Percentiles rank a stretch among this genome's conserved stretches.
Evolutionary conservation across 1,140 invertebrate species (phyloP).

Genomic region (Aphis gossypii): DNA sequence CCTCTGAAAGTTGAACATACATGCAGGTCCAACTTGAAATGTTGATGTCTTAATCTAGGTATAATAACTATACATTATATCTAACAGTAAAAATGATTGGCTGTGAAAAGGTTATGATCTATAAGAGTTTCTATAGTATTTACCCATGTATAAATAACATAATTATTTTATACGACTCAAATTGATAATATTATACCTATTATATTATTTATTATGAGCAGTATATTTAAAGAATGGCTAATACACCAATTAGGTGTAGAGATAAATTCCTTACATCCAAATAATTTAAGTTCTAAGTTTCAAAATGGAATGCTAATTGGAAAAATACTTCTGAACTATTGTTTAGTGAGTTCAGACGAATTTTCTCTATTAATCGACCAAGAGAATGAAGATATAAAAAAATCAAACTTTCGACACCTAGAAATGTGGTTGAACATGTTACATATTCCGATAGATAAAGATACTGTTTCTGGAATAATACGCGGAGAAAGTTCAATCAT

Average conservation of each 20-base stretch:
- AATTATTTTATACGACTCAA: not conserved
- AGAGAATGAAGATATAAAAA: conserved; percentile 3
- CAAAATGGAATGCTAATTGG: conserved; percentile 42
- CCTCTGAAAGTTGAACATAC: no score
- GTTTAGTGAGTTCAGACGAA: not conserved
- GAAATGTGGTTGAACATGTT: not conserved
- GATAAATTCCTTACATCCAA: not conserved
- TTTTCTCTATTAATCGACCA: not conserved
- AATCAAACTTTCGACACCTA: not conserved
- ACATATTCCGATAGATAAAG: conserved; percentile 18
- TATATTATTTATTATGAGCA: conserved; percentile 5
- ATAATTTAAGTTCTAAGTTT: conserved; percentile 23
- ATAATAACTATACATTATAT: not conserved
- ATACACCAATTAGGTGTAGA: conserved; percentile 30
- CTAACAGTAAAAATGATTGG: not conserved
- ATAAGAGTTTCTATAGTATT: not conserved
- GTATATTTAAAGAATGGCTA: conserved; percentile 37
- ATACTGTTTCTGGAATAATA: conserved; percentile 8
- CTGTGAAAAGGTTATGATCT: not conserved
- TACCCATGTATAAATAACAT: not conserved
- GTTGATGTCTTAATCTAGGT: not conserved
- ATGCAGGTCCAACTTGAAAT: not conserved
- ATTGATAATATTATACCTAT: not conserved
- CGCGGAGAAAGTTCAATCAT: not conserved
- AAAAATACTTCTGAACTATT: conserved; percentile 37